Evolutionary conservation across 2,888 invertebrate species (phyloP), one percentile per base, ranked within the genome.

Genomic region (Nebria salina): DNA sequence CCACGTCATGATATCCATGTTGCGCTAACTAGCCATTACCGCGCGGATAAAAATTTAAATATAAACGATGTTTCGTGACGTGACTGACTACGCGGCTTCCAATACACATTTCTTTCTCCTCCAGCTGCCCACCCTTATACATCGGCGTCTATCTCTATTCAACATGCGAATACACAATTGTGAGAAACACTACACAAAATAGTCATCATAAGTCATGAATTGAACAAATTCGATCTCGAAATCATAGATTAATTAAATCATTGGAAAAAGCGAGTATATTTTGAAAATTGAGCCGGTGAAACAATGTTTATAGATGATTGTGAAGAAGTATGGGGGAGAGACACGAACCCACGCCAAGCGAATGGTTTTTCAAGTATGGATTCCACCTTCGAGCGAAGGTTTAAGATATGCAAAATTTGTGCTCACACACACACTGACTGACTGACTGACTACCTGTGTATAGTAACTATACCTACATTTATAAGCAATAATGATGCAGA

Each of bases 51-150:
- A 86, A 86, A 86, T 86, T 86, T 85, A 86, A 86, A 86, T 86
- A 85, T 86, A 86, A 86, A 86, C 86, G 85, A 85, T 84, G 83
- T 84, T 85, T 86, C 86, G 85, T 86, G 85, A 86, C 85, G 82
- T 82, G 84, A 84, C 84, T 82, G 84, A 84, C 84, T 84, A 82
- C 83, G 54, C 54, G 84, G 34, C 65, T 34, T 26, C 75, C 26
- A 20, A 26, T 54, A 20, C 75, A n/a, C 64, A 66, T 25, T 20
- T 34, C 41, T n/a, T 41, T 43, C 66, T 25, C 66, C 66, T 54
- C 54, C 8, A 6, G 8, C 54, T 7, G 54, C 54, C 54, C 54
- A 54, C 54, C 54, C 54, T 54, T 54, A 34, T 34, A 34, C 34
- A 34, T 34, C 20, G 20, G 5, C 54, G 8, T 54, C 54, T 5